A percentile compares a stretch with the other conserved stretches of the same genome.
Conservation (phyloP, 2,888 invertebrate species). For the Calameuta idolon region DNA sequence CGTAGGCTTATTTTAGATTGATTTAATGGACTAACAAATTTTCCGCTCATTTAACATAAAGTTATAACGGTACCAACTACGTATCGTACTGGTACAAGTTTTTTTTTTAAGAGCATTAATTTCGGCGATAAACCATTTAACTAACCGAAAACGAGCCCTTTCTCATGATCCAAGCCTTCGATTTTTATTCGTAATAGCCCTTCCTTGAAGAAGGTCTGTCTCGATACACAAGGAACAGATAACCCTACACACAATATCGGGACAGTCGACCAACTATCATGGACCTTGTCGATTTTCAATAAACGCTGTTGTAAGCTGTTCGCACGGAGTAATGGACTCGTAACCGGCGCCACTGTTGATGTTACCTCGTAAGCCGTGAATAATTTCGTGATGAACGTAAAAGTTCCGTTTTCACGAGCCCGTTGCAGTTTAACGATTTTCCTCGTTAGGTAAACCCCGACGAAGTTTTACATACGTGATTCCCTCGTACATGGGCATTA, state of each 20-base stretch:
- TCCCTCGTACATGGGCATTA: background rate
- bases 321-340: slow-evolving; percentile 5
- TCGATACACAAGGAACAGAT: no score
- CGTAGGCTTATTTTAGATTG: no score
- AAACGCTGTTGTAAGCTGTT: background rate
- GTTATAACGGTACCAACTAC: no score
- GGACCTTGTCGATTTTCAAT: background rate
- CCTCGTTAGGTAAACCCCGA: background rate
- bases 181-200: no score
- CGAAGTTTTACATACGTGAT: background rate
- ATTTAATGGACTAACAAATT: no score
- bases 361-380: background rate
- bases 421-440: background rate
- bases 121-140: no score
- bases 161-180: no score
- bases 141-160: no score
- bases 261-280: background rate
- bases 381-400: background rate
- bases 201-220: no score
- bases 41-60: no score
- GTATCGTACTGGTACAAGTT: no score
- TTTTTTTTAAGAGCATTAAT: no score
- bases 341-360: background rate
- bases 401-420: slow-evolving; percentile 1
- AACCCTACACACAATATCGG: background rate